Base-by-base conservation (phyloP, 2,888 invertebrate genomes). In the Trissonchulus sp. region DNA sequence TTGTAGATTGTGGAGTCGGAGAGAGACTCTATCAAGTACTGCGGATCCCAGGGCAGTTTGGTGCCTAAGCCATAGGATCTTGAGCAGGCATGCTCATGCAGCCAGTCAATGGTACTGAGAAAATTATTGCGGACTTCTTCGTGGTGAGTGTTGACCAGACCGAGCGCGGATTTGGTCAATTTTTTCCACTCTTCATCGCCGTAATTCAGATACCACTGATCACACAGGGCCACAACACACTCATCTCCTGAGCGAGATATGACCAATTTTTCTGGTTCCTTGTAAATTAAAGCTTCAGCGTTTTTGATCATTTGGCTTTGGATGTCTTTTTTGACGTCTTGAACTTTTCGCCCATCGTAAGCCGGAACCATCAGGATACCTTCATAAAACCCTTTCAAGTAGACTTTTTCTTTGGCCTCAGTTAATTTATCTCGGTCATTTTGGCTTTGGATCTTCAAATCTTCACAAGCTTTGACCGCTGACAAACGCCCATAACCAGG, bases 1-100 rank as follows among this genome's bases (percentile, higher is more conserved):
- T 93, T 99, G 86, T 99, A 98, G 82, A 99, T 97, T 0, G 98
- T 98, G 0, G 99, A 99, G 86, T 99, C 99, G 0, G 99, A 99
- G 0, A 99, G 88, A 0, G 98, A 98, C 87, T 99, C 99, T 81
- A 99, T 99, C 31, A 99, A 87, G 92, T 98, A 99, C 82, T 91
- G 90, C 76, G 91, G 89, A 86, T 99, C 99, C 99, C 99, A 99
- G 0, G 99, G 99, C 71, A 99, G 87, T 85, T 92, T 94, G 0
- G 94, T 93, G 72, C 98, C 95, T 77, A 99, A 89, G 0, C 99
- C 99, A 86, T 96, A 99, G 0, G 94, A 94, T 80, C 99, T 89
- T 0, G 98, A 98, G 84, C 98, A 99, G 1, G 99, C 99, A 87
- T 99, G 91, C 84, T 98, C 99, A 83, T 94, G 94, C 75, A 99